These are phyloP conservation scores for Lophochroa leadbeateri DNA, from an alignment of 2,113 vertebrate genomes.

Conservation along the genomic window DNA sequence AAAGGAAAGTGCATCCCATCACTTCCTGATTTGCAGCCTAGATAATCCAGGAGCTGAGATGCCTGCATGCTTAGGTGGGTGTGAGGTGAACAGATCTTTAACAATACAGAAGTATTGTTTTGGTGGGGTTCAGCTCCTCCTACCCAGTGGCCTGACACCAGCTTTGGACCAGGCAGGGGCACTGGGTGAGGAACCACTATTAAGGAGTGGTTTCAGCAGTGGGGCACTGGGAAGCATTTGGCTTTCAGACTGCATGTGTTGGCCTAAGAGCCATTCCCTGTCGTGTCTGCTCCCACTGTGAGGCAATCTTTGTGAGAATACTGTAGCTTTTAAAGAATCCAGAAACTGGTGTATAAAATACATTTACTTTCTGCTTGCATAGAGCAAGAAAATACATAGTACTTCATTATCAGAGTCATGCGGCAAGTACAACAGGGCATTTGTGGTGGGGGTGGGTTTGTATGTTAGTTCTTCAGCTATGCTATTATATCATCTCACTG, in stretches of 20 bases:
- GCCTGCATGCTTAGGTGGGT: neutral
- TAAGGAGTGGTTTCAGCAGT: fast-evolving
- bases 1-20: neutral
- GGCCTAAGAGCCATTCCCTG: neutral
- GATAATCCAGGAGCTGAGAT: neutral
- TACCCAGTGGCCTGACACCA: neutral
- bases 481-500: neutral
- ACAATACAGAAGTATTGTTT: neutral
- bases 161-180: neutral
- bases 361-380: neutral
- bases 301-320: neutral
- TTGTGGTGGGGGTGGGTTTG: neutral
- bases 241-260: neutral
- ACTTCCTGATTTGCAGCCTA: slow-evolving; percentile 25
- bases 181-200: neutral
- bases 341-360: neutral
- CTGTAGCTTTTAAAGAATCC: neutral
- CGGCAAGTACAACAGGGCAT: neutral
- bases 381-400: neutral
- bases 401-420: neutral
- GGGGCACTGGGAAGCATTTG: neutral
- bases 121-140: neutral
- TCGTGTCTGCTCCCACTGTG: neutral
- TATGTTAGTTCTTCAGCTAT: neutral
- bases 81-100: neutral